These are phyloP conservation scores for Pediacus dermestoides DNA, from an alignment of 2,888 invertebrate species.

Conservation along the genomic window DNA sequence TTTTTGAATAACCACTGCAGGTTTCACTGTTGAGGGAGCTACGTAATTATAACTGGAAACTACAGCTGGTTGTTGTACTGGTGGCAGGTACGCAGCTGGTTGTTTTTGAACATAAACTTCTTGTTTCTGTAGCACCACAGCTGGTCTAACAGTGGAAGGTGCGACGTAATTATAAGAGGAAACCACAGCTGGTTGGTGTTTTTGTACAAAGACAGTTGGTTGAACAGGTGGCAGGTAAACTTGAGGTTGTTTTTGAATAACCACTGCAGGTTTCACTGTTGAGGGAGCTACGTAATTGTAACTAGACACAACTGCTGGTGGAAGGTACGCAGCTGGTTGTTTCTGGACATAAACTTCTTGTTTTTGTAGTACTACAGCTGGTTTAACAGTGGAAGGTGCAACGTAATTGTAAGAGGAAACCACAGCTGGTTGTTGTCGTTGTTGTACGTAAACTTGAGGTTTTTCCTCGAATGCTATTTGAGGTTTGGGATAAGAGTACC, in stretches of 20 bases:
- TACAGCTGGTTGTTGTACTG: constrained; percentile 20
- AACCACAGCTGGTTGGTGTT: constrained; percentile 29
- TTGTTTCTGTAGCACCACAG: constrained; percentile 10
- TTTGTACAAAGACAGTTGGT: constrained; percentile 3
- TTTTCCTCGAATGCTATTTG: constrained; percentile 13
- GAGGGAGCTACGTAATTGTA: constrained; percentile 14
- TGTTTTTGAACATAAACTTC: too few species aligned
- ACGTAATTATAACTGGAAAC: constrained; percentile 14
- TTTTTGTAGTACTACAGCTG: too few species aligned
- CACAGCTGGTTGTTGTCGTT: constrained; percentile 17
- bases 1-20: constrained; percentile 9
- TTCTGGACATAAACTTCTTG: not conserved
- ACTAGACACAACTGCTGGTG: constrained; percentile 16
- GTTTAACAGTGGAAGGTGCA: constrained; percentile 12
- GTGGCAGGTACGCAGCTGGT: constrained; percentile 12
- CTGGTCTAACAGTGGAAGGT: constrained; percentile 2
- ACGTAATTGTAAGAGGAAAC: constrained; percentile 28
- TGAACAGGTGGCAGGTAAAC: not conserved
- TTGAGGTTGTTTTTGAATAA: constrained; percentile 10
- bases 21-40: constrained; percentile 15
- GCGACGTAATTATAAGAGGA: constrained; percentile 27
- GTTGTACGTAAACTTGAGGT: constrained; percentile 8
- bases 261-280: constrained; percentile 13
- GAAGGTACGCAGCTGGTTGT: constrained; percentile 1
- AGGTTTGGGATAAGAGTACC: constrained; percentile 9